Evolutionary conservation across 2,888 invertebrate species (phyloP), one percentile per base, ranked within the genome.

Genomic region (Slavum lentiscoides): DNA sequence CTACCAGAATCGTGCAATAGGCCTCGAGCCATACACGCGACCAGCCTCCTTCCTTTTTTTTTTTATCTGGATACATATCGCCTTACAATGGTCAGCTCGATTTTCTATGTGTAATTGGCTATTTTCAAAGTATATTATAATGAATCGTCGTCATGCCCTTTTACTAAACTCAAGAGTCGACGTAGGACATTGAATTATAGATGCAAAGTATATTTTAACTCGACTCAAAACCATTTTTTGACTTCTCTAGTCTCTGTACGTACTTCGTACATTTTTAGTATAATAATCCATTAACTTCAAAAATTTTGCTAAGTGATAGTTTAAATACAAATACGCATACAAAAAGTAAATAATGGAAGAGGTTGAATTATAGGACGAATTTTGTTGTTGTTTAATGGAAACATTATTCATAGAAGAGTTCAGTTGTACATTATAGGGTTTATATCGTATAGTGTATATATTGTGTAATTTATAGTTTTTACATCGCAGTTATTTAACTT

Each of bases 1-100:
- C 77, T 80, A 80, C 77, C 77, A 80, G 77, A 80, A 80, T 80
- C 77, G 77, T 80, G 77, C 77, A 80, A 80, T 80, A 64, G 64
- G 77, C 77, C 77, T 70, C 77, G 62, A 80, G 77, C 77, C 37
- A 80, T 72, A 80, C 77, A 80, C 70, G 77, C 77, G 77, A 80
- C 77, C 77, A 70, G 55, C 55, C 77, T 80, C 77, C 77, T 80
- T 64, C 70, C 30, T 30, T 30, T 62, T 69, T 76, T 76, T 74
- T 67, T 68, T 70, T 80, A 80, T 80, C 77, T 72, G 70, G 37
- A 55, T 80, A 64, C 55, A 64, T 80, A 80, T 80, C 77, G 39
- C 77, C 21, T 70, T 80, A 80, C 77, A 80, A 80, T 80, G 77
- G 77, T 80, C 77, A 80, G 39, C 77, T 80, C 37, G 70, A 64